These are phyloP conservation scores for Esperia sulphurella DNA, from an alignment of 2,888 invertebrate genomes.

Conservation along the genomic window DNA sequence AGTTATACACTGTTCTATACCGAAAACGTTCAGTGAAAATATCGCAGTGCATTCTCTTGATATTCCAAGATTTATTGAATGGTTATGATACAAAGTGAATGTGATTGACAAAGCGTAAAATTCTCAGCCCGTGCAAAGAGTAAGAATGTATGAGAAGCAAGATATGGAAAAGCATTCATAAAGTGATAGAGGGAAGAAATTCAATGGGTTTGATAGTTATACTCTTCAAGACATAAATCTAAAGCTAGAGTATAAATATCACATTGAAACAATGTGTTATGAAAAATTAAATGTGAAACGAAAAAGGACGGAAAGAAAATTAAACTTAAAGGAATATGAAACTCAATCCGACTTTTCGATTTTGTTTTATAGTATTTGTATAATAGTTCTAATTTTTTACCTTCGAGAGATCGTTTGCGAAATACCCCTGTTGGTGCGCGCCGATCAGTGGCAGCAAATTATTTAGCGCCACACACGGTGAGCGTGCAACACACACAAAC, in stretches of 20 bases:
- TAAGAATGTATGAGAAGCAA: slow-evolving; percentile 74
- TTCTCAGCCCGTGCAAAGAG: slow-evolving; percentile 75
- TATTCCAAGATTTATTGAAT: slow-evolving; percentile 51
- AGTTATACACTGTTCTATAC: slow-evolving; percentile 39
- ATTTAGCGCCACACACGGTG: slow-evolving; percentile 77
- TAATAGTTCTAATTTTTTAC: slow-evolving; percentile 84
- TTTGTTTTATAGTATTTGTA: slow-evolving; percentile 50
- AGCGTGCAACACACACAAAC: slow-evolving; percentile 81
- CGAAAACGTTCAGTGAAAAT: slow-evolving; percentile 55
- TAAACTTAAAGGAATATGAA: slow-evolving; percentile 49
- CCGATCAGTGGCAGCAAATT: slow-evolving; percentile 72
- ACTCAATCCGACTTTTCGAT: slow-evolving; percentile 62
- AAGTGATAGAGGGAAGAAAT: slow-evolving; percentile 65
- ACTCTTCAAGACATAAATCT: slow-evolving; percentile 35
- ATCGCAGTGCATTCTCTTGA: slow-evolving; percentile 66
- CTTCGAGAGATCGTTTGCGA: slow-evolving; percentile 98
- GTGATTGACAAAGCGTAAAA: slow-evolving; percentile 71
- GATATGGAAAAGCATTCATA: slow-evolving; percentile 74
- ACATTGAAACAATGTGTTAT: slow-evolving; percentile 51
- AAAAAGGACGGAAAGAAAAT: slow-evolving; percentile 46
- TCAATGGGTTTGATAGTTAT: slow-evolving; percentile 53
- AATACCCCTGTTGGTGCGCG: slow-evolving; percentile 88
- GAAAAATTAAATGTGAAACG: slow-evolving; percentile 40
- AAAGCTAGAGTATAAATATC: slow-evolving; percentile 56
- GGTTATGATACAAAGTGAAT: slow-evolving; percentile 71